phyloP scores from a whole-genome alignment of 2,888 invertebrate genomes.

The Dione juno region DNA sequence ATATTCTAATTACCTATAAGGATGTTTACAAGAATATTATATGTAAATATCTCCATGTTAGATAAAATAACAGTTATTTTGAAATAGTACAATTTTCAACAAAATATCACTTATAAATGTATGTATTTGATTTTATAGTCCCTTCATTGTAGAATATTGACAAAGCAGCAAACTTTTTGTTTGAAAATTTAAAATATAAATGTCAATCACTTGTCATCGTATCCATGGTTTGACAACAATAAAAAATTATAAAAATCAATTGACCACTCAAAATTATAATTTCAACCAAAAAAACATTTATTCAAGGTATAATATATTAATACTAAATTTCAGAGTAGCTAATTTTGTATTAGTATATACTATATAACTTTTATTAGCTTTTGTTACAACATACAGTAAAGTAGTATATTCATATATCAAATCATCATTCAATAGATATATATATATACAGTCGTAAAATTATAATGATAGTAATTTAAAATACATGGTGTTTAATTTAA shows the following conservation, averaged over 20 bases:
- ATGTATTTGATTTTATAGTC: not conserved
- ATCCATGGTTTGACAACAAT: not conserved
- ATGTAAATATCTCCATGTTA: not conserved
- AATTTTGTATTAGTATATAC: not conserved
- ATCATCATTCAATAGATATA: too few relatives aligned
- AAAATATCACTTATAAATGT: not conserved
- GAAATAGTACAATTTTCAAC: too few relatives aligned
- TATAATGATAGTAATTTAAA: too few relatives aligned
- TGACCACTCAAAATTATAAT: not conserved
- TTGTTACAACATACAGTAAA: too few relatives aligned
- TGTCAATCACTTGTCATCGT: conserved; percentile 7
- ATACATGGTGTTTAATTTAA: too few relatives aligned
- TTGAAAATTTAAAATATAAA: not conserved
- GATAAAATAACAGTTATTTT: not conserved
- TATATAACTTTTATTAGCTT: not conserved
- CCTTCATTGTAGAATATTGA: not conserved
- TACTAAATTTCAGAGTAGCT: not conserved
- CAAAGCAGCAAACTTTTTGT: not conserved
- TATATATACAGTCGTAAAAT: too few relatives aligned
- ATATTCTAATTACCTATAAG: not conserved
- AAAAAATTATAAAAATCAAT: not conserved
- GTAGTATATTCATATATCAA: too few relatives aligned
- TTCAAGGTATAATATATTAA: not conserved
- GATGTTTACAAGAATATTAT: not conserved
- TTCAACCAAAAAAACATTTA: not conserved